Conservation (phyloP, 2,888 invertebrate genomes). For the Apotomis turbidana region DNA sequence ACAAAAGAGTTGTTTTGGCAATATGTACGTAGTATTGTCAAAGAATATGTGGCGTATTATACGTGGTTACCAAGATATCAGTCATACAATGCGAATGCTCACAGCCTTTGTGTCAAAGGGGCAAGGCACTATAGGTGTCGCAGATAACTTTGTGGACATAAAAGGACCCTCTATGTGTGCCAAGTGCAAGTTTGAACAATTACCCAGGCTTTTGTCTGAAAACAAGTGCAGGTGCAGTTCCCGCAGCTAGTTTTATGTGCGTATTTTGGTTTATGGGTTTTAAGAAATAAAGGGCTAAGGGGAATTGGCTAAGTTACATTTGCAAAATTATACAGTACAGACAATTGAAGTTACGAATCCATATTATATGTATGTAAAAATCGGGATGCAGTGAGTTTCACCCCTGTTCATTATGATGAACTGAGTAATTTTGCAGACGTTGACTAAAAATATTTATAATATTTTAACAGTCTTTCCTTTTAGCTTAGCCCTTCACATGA, state of each 20-base stretch:
- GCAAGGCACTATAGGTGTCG: not conserved
- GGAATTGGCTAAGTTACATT: too few relatives aligned
- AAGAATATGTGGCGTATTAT: not conserved
- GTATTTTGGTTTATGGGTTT: not conserved
- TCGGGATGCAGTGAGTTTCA: too few relatives aligned
- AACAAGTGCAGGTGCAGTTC: conserved; percentile 8
- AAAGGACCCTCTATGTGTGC: conserved; percentile 11
- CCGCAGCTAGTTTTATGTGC: not conserved
- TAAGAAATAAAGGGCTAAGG: not conserved
- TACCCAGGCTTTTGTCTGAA: conserved; percentile 6
- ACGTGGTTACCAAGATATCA: not conserved
- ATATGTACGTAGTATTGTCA: conserved; percentile 22
- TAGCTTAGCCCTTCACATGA: too few relatives aligned
- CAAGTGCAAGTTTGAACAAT: conserved; percentile 17
- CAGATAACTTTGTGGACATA: conserved; percentile 4
- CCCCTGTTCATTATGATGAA: too few relatives aligned
- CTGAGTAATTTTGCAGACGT: too few relatives aligned
- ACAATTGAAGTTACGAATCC: too few relatives aligned
- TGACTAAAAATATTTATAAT: too few relatives aligned
- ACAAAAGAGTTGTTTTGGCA: conserved; percentile 22
- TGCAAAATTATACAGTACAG: too few relatives aligned
- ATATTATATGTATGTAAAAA: too few relatives aligned
- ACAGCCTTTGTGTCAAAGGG: not conserved
- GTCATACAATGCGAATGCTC: not conserved
- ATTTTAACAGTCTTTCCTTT: too few relatives aligned